phyloP scores from a whole-genome alignment of 2,888 invertebrate species.

The Atrina japonica region DNA sequence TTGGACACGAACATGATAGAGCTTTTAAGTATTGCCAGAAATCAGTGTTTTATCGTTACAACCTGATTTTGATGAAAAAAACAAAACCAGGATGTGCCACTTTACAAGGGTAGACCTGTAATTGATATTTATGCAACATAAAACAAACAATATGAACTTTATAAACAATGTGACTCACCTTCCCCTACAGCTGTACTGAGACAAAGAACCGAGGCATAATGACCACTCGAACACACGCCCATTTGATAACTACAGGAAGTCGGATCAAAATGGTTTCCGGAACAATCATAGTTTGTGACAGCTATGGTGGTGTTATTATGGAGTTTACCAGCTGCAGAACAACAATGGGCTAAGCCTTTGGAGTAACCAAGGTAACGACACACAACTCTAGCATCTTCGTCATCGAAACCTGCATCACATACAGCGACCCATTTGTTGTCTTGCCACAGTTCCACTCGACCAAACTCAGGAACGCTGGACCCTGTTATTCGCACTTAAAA shows the following conservation, averaged over 20 bases:
- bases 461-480: constrained; percentile 48
- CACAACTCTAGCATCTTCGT: constrained; percentile 83
- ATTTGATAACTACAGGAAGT: constrained; percentile 43
- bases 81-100: too few relatives aligned
- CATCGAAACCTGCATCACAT: constrained; percentile 88
- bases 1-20: neutral
- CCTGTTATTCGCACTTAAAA: constrained; percentile 49
- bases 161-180: too few relatives aligned
- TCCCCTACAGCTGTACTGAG: constrained; percentile 1
- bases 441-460: constrained; percentile 52
- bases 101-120: too few relatives aligned
- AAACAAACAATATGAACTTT: too few relatives aligned
- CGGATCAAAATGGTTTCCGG: constrained; percentile 52
- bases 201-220: constrained; percentile 58
- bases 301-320: constrained; percentile 14
- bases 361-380: constrained; percentile 80
- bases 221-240: constrained; percentile 46
- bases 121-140: too few relatives aligned
- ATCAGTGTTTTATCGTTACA: too few relatives aligned
- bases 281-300: constrained; percentile 52
- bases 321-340: constrained; percentile 53
- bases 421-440: constrained; percentile 77
- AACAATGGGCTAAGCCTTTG: constrained; percentile 59
- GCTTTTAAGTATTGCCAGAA: too few relatives aligned
- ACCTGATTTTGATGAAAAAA: too few relatives aligned